These are phyloP conservation scores for Pseudomugil tenellus DNA, from an alignment of 2,797 vertebrate species.

Conservation along the genomic window DNA sequence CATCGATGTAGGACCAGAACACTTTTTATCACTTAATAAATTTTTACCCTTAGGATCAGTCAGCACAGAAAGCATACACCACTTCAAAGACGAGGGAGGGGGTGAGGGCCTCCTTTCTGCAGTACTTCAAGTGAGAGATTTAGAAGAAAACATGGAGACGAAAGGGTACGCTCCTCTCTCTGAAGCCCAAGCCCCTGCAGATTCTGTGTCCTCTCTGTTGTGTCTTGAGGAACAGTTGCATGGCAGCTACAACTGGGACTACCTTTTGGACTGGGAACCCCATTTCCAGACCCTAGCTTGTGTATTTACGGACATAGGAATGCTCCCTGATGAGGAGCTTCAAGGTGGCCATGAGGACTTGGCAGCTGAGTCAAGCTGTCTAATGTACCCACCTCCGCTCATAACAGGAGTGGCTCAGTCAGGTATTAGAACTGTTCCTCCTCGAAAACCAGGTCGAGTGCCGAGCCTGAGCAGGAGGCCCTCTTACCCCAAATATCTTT, in stretches of 20 bases:
- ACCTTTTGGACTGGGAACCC: slow-evolving; percentile 87
- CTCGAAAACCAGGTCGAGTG: slow-evolving; percentile 77
- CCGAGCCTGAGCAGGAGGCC: slow-evolving; percentile 69
- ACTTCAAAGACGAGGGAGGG: slow-evolving; percentile 78
- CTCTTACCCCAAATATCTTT: slow-evolving; percentile 78
- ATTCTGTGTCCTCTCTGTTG: slow-evolving; percentile 73
- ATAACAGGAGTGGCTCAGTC: slow-evolving; percentile 90
- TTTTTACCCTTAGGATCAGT: slow-evolving; percentile 63
- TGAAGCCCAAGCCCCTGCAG: slow-evolving; percentile 61
- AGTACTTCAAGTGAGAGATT: slow-evolving; percentile 65
- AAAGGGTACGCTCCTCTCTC: slow-evolving; percentile 74
- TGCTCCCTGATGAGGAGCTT: slow-evolving; percentile 87
- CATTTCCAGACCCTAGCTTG: slow-evolving; percentile 87
- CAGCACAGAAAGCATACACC: slow-evolving; percentile 78
- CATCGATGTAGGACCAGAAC: slow-evolving; percentile 68
- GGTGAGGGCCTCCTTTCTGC: slow-evolving; percentile 77
- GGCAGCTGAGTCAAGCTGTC: slow-evolving; percentile 78
- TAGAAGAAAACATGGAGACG: slow-evolving; percentile 67
- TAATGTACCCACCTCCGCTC: slow-evolving; percentile 88
- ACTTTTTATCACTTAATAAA: slow-evolving; percentile 52
- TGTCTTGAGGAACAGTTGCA: slow-evolving; percentile 72
- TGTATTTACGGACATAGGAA: slow-evolving; percentile 89
- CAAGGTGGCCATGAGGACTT: slow-evolving; percentile 69
- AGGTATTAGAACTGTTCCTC: slow-evolving; percentile 87
- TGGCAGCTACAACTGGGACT: slow-evolving; percentile 82